Percentiles rank a stretch among this genome's conserved stretches.
Evolutionary conservation across 1,140 invertebrate species (phyloP).

Genomic region (Polypedilum vanderplanki): DNA sequence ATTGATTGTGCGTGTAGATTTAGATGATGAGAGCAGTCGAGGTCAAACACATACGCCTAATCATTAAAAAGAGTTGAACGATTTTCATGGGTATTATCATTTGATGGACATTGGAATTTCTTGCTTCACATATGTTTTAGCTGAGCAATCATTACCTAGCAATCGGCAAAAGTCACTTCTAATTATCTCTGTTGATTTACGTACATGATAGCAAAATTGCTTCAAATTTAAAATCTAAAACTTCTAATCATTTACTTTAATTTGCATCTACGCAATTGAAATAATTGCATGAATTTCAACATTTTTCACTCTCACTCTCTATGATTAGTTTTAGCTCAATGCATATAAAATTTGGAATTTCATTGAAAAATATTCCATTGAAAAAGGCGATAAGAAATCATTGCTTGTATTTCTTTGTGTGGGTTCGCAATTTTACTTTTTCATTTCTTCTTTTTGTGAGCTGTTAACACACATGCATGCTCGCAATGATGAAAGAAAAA

Average conservation of each 20-base stretch:
- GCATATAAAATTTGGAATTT: neutral
- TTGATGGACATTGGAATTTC: neutral
- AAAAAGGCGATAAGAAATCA: conserved; percentile 5
- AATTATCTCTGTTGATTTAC: neutral
- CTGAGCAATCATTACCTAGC: neutral
- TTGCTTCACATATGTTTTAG: neutral
- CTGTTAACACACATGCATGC: neutral
- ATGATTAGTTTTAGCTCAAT: neutral
- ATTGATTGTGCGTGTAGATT: neutral
- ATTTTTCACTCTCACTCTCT: neutral
- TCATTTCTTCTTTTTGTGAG: neutral
- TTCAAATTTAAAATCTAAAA: neutral
- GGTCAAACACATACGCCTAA: neutral
- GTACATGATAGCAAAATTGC: neutral
- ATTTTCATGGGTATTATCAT: conserved; percentile 10
- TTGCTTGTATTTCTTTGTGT: neutral
- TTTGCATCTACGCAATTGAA: conserved; percentile 22
- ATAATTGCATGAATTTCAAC: neutral
- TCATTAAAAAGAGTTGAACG: neutral
- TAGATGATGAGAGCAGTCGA: neutral
- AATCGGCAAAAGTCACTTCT: neutral
- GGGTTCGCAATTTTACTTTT: neutral
- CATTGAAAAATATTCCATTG: conserved; percentile 1
- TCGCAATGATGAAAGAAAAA: neutral
- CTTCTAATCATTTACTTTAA: conserved; percentile 2